Base-by-base conservation (phyloP, 2,888 invertebrate genomes). In the Cephalotes varians region DNA sequence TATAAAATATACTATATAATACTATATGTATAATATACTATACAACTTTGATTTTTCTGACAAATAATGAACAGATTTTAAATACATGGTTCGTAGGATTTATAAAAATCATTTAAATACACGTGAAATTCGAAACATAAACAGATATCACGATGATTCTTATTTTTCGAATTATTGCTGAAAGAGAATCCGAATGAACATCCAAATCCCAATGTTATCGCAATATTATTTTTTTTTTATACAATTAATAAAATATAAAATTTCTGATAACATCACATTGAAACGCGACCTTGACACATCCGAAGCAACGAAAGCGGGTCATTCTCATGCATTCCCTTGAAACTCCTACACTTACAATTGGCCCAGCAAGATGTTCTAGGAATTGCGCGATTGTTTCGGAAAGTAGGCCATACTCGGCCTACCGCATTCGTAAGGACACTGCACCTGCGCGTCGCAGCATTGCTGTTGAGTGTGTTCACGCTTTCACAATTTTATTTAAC, bases 351-450 rank as follows among this genome's bases (percentile, higher is more conserved):
- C 71, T 79, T 56, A 71, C 44, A 71, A 71, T 79, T 79, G 71
- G 77, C 71, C 71, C 31, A 71, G 34, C 77, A 79, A 71, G 71
- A 56, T 79, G 71, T 79, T 79, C 62, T 84, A 82, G 84, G 87
- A 88, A 90, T 91, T 89, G 88, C 86, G 87, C 90, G 90, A 92
- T 91, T 93, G 91, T 92, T 90, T 91, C 88, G 89, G 87, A 83
- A 93, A 93, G 90, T 93, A 93, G 93, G 93, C 92, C 91, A 88
- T 90, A 88, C 90, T 90, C 88, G 86, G 84, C 84, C 86, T 81
- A 85, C 87, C 87, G 87, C 90, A 85, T 87, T 88, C 86, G 85
- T 87, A 81, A 73, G 86, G 81, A 85, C 82, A 89, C 83, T 31
- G 64, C 40, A 71, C 54, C 62, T 74, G 76, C 60, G 56, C 47